phyloP scores from a whole-genome alignment of 2,888 invertebrate species.

The Acrobasis consociella region DNA sequence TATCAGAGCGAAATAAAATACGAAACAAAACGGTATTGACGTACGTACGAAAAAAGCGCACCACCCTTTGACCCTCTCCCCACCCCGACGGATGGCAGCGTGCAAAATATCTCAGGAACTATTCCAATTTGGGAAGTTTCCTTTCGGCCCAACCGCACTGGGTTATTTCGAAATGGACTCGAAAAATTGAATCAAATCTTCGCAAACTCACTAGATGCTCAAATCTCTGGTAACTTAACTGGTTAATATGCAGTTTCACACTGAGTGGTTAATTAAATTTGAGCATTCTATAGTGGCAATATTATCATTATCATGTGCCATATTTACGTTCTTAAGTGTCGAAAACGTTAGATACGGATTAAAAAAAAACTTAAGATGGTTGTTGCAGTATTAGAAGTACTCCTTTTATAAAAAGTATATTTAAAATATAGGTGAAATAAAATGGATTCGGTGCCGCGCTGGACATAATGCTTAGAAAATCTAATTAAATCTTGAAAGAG shows the following conservation, averaged over 20 bases:
- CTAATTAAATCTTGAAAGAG: too few species aligned
- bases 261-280: too few species aligned
- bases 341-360: too few species aligned
- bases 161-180: conserved; percentile 57
- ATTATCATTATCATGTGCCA: too few species aligned
- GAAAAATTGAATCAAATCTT: conserved; percentile 46
- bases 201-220: not conserved
- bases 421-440: too few species aligned
- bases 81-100: conserved; percentile 66
- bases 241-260: conserved; percentile 22
- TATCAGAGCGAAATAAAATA: conserved; percentile 55
- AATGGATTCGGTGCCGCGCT: too few species aligned
- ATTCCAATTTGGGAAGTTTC: conserved; percentile 79
- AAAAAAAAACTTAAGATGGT: too few species aligned
- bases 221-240: not conserved
- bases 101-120: conserved; percentile 71
- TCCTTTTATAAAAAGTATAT: too few species aligned
- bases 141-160: conserved; percentile 63
- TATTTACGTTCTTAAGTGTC: too few species aligned
- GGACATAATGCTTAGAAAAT: too few species aligned
- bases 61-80: conserved; percentile 42
- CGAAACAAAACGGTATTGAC: conserved; percentile 61
- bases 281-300: too few species aligned
- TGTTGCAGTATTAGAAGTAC: too few species aligned
- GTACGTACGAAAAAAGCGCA: conserved; percentile 57